A percentile compares a stretch with the other conserved stretches of the same genome.
Conservation (phyloP, 2,888 invertebrate genomes). For the Ramazzottius varieornatus region DNA sequence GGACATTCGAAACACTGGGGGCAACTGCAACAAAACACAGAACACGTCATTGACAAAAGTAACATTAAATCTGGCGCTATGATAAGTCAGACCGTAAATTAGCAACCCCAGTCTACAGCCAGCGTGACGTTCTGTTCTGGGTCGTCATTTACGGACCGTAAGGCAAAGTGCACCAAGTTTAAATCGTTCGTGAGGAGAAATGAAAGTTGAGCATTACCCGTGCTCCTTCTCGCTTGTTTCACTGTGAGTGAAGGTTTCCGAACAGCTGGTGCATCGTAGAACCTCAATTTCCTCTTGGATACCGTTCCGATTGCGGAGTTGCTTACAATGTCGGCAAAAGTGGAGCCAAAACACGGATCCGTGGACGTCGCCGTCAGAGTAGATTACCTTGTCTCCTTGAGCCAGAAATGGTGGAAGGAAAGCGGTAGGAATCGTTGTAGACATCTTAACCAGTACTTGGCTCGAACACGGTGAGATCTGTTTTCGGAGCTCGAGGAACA, state of each 20-base stretch:
- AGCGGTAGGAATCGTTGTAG: not conserved
- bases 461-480: too few species aligned
- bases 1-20: not conserved
- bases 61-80: too few species aligned
- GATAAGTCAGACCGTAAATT: too few species aligned
- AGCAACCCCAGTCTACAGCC: too few species aligned
- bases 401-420: not conserved
- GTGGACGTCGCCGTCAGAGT: not conserved
- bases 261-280: not conserved
- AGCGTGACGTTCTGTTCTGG: too few species aligned
- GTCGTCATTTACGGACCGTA: too few species aligned
- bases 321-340: not conserved
- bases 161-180: too few species aligned
- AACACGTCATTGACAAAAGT: too few species aligned
- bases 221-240: not conserved
- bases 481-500: too few species aligned
- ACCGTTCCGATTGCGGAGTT: not conserved
- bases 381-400: not conserved
- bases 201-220: not conserved
- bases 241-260: not conserved
- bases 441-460: too few species aligned
- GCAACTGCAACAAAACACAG: not conserved
- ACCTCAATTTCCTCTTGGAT: not conserved
- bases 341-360: not conserved
- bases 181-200: not conserved